phyloP scores from a whole-genome alignment of 2,888 invertebrate genomes.

The Piscicola geometra region DNA sequence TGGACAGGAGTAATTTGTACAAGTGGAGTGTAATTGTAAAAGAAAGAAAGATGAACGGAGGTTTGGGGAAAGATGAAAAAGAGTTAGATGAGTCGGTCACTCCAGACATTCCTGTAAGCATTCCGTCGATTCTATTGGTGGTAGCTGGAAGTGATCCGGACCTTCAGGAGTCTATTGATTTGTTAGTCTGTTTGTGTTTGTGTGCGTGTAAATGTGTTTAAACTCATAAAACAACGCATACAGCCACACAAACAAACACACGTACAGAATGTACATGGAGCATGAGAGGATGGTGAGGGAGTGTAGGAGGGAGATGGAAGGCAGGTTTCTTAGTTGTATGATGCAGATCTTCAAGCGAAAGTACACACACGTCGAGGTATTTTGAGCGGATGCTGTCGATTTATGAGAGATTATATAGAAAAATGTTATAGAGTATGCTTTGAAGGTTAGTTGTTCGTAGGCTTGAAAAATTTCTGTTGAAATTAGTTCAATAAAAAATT shows the following conservation, averaged over 20 bases:
- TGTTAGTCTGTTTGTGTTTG: background rate
- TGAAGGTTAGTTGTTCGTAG: no score
- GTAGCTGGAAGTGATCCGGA: background rate
- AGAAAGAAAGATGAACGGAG: background rate
- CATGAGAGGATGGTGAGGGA: background rate
- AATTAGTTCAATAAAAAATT: no score
- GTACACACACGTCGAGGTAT: constrained; percentile 23
- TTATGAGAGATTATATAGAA: no score
- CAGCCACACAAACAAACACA: background rate
- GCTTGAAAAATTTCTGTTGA: no score
- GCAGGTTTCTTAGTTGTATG: background rate
- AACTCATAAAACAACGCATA: background rate
- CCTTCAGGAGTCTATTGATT: background rate
- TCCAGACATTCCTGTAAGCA: no score
- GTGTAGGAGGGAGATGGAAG: background rate
- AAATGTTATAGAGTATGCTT: no score
- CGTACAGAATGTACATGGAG: constrained; percentile 8
- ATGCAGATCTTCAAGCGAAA: constrained; percentile 11
- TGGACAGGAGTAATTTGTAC: constrained; percentile 12
- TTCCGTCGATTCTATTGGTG: background rate
- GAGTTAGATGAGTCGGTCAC: no score
- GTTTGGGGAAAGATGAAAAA: no score
- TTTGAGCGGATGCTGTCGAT: no score
- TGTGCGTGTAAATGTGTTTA: background rate
- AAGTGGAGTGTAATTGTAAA: constrained; percentile 11